Base-by-base conservation (phyloP, 2,797 vertebrate species). In the Aplochiton taeniatus region DNA sequence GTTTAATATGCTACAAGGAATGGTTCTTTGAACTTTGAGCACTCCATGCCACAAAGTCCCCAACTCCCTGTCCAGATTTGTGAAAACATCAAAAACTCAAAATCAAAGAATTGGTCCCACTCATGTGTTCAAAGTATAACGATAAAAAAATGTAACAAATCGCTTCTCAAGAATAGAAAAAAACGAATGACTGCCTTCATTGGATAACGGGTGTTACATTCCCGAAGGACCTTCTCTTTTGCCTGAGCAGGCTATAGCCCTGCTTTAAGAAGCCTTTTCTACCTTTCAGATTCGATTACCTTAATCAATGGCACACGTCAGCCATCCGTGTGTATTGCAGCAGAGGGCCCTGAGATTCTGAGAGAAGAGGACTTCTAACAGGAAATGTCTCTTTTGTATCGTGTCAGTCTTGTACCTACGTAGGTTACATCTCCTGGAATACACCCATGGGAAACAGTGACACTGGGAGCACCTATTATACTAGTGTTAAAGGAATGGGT, bases 271-370 rank as follows among this genome's bases (percentile, higher is more conserved):
- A 78, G 77, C 77, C 66, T 66, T 65, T 85, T 85, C 79, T 84
- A 80, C 74, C 79, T 88, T 83, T 88, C 81, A 82, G 66, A 74
- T 87, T 87, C 64, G 66, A 80, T 89, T 87, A 83, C 75, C 76
- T 79, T 87, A 88, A 89, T 90, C 76, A 86, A 70, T 65, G 18
- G 60, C 76, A 74, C 78, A 76, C 73, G 73, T 85, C 75, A 76
- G 68, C 76, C 76, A 63, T 77, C 73, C 54, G 73, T 46, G 65
- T 50, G 81, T 73, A 78, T 87, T 85, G 83, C 62, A 79, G 58
- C 48, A 50, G 46, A 48, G 44, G 66, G 68, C 67, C 51, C 47
- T 18, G 53, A 78, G 63, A 72, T 42, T 58, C 60, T 65, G 65
- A 65, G 65, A 63, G 70, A 53, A 65, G 50, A 74, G 73, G 10